Percentiles rank a stretch among this genome's conserved stretches.
phyloP scores from a whole-genome alignment of 1,140 invertebrate genomes.

The Sycophaga agraensis region DNA sequence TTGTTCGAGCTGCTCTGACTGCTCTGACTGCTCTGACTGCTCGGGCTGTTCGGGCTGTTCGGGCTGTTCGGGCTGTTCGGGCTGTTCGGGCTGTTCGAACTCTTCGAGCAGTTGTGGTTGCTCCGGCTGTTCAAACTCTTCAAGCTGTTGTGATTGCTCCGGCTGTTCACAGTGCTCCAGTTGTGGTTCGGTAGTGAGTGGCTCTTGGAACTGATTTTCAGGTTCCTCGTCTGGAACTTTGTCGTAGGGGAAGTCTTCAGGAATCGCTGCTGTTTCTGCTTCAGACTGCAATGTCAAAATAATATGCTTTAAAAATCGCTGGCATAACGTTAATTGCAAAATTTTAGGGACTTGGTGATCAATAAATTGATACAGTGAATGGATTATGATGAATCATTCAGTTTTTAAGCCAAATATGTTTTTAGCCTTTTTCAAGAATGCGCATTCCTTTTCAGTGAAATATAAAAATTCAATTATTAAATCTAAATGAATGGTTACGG shows the following conservation, averaged over 20 bases:
- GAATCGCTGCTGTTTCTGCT: slow-evolving; percentile 9
- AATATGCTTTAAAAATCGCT: too few relatives aligned
- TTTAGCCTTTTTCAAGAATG: too few relatives aligned
- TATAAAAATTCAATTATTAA: too few relatives aligned
- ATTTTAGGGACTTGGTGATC: too few relatives aligned
- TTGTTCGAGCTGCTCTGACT: background rate
- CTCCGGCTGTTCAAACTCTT: background rate
- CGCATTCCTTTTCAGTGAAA: too few relatives aligned
- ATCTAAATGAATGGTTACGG: too few relatives aligned
- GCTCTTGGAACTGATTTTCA: background rate
- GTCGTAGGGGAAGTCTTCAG: slow-evolving; percentile 12
- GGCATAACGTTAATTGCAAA: too few relatives aligned
- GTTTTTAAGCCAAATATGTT: too few relatives aligned
- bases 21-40: background rate
- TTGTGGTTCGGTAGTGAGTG: too few relatives aligned
- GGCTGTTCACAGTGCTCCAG: background rate
- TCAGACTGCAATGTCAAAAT: slow-evolving; percentile 19
- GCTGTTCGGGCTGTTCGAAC: background rate
- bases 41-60: too few relatives aligned
- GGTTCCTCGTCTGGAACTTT: background rate
- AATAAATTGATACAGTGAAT: background rate
- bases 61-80: too few relatives aligned
- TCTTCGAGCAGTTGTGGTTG: background rate
- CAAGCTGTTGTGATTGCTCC: background rate
- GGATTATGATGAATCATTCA: too few relatives aligned